Evolutionary conservation across 1,140 invertebrate genomes (phyloP).

Genomic region (Drosophila equinoxialis): DNA sequence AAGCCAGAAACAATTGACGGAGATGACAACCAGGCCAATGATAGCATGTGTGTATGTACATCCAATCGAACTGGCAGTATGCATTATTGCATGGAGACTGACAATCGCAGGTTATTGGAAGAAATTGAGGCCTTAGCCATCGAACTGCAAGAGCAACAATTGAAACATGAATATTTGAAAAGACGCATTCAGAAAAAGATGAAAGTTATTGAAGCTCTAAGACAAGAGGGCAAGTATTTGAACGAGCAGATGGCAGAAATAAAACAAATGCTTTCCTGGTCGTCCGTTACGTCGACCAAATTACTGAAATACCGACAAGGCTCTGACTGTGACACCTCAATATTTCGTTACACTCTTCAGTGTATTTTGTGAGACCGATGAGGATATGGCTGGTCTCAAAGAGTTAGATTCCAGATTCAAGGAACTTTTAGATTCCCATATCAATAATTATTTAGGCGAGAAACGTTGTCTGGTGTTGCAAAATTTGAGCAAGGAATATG

Average conservation of each 20-base stretch:
- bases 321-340: not conserved
- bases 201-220: not conserved
- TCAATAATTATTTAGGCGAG: slow-evolving; percentile 15
- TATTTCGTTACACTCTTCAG: slow-evolving; percentile 45
- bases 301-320: slow-evolving; percentile 7
- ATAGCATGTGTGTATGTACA: too few relatives aligned
- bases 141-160: slow-evolving; percentile 29
- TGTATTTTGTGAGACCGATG: slow-evolving; percentile 24
- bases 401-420: slow-evolving; percentile 39
- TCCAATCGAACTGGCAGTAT: not conserved
- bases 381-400: slow-evolving; percentile 2
- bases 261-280: slow-evolving; percentile 43
- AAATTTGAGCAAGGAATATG: slow-evolving; percentile 29
- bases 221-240: not conserved
- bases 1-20: not conserved
- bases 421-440: slow-evolving; percentile 7
- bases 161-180: slow-evolving; percentile 1
- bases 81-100: not conserved
- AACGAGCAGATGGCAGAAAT: slow-evolving; percentile 33
- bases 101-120: slow-evolving; percentile 18
- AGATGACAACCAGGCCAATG: too few relatives aligned
- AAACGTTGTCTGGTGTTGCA: slow-evolving; percentile 17
- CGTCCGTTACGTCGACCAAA: slow-evolving; percentile 31
- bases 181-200: not conserved
- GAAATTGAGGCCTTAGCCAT: slow-evolving; percentile 19